Percentiles rank a stretch among this genome's conserved stretches.
Evolutionary conservation across 2,113 vertebrate species (phyloP).

Genomic region (Nothocercus julius): DNA sequence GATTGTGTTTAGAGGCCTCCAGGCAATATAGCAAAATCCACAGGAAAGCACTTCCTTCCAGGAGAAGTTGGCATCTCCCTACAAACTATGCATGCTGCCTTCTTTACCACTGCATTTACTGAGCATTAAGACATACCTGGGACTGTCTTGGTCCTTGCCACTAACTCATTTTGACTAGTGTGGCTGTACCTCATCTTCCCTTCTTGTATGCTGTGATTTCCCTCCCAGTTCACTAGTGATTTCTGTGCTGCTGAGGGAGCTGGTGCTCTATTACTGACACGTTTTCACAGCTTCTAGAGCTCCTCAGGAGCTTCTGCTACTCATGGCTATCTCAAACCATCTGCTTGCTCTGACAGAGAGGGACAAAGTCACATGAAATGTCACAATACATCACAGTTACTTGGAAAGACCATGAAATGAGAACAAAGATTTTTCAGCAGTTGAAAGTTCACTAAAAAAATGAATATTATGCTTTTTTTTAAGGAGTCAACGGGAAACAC

Average conservation of each 20-base stretch:
- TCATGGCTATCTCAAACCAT: background rate
- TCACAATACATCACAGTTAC: background rate
- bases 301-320: background rate
- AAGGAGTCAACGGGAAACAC: background rate
- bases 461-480: background rate
- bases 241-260: background rate
- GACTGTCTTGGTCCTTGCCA: background rate
- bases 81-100: background rate
- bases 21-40: background rate
- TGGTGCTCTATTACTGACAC: fast-evolving
- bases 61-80: background rate
- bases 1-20: background rate
- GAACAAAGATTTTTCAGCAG: background rate
- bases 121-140: background rate
- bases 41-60: background rate
- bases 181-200: background rate
- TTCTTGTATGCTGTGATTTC: background rate
- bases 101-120: fast-evolving
- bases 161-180: background rate
- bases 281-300: fast-evolving
- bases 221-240: background rate
- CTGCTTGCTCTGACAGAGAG: background rate
- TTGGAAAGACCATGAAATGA: background rate
- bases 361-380: background rate
- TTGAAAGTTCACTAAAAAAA: background rate